Evolutionary conservation across 2,113 vertebrate genomes (phyloP), one percentile per base, ranked within the genome.

Genomic region (Vulpes ferrilata): DNA sequence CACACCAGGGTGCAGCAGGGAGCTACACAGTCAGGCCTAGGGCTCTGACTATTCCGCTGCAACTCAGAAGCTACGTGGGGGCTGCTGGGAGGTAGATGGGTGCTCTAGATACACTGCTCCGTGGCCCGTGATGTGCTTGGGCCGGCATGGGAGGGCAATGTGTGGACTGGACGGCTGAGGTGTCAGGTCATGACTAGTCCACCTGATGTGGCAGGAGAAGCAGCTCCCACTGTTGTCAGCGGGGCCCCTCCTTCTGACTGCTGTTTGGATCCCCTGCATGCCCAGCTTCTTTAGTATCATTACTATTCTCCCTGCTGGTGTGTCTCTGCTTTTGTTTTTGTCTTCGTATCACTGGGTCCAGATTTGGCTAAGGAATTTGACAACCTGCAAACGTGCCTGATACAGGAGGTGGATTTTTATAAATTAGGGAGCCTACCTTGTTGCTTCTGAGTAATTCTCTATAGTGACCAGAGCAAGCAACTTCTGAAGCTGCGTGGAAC

Each of bases 131-230:
- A 99, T 98, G 99, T 99, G 99, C 99, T 99, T 99, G 99, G 99
- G 99, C 99, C 99, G n/a, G 99, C 99, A 98, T 99, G 99, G 99
- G 98, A 99, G 99, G 98, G 99, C 99, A 99, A 99, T 99, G 98
- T 99, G 99, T 99, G 99, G 99, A 99, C 99, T 99, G 98, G 99
- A 99, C 99, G 99, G 99, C 99, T 99, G 98, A 30, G 95, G 98
- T 99, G 99, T 99, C 99, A 99, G 99, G 99, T 99, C 99, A 99
- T 99, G 97, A 99, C 99, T 98, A 99, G 99, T 98, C 99, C 99
- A 99, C 99, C 99, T 99, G 99, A 99, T 99, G 99, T 99, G 99
- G 99, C 99, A 98, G 99, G 99, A 84, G 99, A 99, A 98, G 99
- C 99, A 99, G 99, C 99, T 79, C 74, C 59, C 73, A 53, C 59